Evolutionary conservation across 2,113 vertebrate species (phyloP), one percentile per base, ranked within the genome.

Genomic region (Brachyistius frenatus): DNA sequence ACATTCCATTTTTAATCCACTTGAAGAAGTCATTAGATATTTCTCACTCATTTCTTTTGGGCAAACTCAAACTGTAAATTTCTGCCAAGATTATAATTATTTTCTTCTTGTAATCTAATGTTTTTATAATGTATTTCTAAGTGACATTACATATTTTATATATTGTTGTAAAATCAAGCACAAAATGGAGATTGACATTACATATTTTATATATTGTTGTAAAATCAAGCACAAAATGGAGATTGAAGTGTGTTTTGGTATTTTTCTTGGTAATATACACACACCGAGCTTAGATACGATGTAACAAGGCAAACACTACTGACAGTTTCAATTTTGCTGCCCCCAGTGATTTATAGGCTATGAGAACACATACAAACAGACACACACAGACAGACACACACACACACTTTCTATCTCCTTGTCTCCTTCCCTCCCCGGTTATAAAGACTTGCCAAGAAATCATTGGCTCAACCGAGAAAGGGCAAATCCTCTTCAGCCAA

Each of bases 401-500:
- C 35, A 70, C 52, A 50, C 64, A 49, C 75, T 75, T 78, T 86
- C 88, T 76, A 65, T 88, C 85, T 90, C 79, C 80, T 88, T 88
- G 78, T 81, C 72, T 80, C 69, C 53, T 69, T 78, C 81, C 85
- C 86, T 86, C 86, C 84, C 73, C 75, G 71, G 75, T 90, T 88
- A 84, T 78, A 92, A 92, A 87, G 80, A 83, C 89, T 84, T 74
- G 86, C 85, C 89, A 92, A 91, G 90, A 91, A 91, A 92, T 93
- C 90, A 91, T 89, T 93, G 92, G 86, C 88, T 89, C 78, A 78
- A 84, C 87, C 71, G 80, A 86, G 86, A 91, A 92, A 92, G 92
- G 91, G 90, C 91, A 93, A 92, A 92, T 92, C 92, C 89, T 87
- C 90, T 92, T 90, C 89, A 90, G 91, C 91, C 91, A 91, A 93